These are phyloP conservation scores for Allobates femoralis DNA, from an alignment of 2,797 vertebrate genomes.

Conservation along the genomic window DNA sequence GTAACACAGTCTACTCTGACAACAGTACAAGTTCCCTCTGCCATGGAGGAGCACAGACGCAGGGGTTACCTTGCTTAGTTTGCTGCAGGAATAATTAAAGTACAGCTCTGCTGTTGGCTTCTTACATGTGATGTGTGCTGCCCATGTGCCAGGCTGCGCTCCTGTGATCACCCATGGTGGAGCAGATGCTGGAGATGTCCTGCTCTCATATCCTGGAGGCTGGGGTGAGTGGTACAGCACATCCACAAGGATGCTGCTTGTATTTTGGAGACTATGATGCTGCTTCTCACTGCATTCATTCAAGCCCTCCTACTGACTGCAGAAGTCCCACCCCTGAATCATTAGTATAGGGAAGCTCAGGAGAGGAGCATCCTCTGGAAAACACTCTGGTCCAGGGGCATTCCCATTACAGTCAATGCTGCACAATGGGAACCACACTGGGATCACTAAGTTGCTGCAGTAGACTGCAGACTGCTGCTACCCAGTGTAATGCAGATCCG, in stretches of 20 bases:
- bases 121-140: conserved; percentile 29
- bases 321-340: conserved; percentile 78
- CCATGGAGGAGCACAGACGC: too few species aligned
- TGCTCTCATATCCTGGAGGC: conserved; percentile 27
- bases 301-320: conserved; percentile 73
- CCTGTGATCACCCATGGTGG: conserved; percentile 14
- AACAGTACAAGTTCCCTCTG: not conserved
- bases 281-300: conserved; percentile 62
- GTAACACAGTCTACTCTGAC: not conserved
- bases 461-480: not conserved
- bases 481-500: too few species aligned
- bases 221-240: conserved; percentile 26
- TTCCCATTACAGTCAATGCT: conserved; percentile 13
- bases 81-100: conserved; percentile 63
- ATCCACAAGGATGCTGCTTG: conserved; percentile 29
- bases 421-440: conserved; percentile 7
- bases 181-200: conserved; percentile 12
- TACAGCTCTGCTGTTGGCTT: conserved; percentile 41
- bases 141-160: not conserved
- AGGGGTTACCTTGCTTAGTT: conserved; percentile 61
- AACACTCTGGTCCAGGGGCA: conserved; percentile 25
- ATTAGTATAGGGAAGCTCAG: conserved; percentile 53
- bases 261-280: conserved; percentile 20
- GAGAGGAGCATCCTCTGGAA: conserved; percentile 45
- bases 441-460: conserved; percentile 15